A percentile compares a stretch with the other conserved stretches of the same genome.
Conservation (phyloP, 92 coral and sea anemone species). For the Scolanthus callimorphus region DNA sequence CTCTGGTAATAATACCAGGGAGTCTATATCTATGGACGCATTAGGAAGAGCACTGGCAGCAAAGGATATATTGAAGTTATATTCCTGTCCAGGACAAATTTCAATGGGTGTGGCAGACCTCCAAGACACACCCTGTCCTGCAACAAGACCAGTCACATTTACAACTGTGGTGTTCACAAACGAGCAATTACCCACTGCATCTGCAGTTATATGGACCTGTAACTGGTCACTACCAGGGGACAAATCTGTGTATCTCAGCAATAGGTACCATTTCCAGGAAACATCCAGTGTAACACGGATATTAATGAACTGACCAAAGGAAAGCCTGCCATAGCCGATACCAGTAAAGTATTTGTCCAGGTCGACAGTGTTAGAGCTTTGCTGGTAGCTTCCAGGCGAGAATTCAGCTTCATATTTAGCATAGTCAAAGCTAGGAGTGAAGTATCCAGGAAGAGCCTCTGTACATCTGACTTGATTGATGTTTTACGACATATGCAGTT, state of each 20-base stretch:
- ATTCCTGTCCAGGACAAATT: constrained; percentile 45
- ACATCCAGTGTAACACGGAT: constrained; percentile 40
- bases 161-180: constrained; percentile 11
- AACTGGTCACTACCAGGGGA: constrained; percentile 23
- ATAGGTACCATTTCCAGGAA: constrained; percentile 23
- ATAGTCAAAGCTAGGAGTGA: constrained; percentile 54
- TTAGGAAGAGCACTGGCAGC: constrained; percentile 22
- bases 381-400: constrained; percentile 54
- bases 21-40: constrained; percentile 67
- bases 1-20: constrained; percentile 64
- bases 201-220: constrained; percentile 37
- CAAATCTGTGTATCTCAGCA: constrained; percentile 58
- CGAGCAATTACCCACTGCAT: constrained; percentile 27
- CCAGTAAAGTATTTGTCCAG: constrained; percentile 73
- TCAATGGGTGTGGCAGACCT: constrained; percentile 15
- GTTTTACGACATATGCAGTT: constrained; percentile 72
- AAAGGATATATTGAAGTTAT: constrained; percentile 62
- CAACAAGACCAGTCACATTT: constrained; percentile 14
- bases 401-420: constrained; percentile 79
- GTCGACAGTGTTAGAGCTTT: constrained; percentile 60
- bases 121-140: constrained; percentile 70
- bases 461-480: constrained; percentile 77
- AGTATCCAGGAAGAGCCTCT: constrained; percentile 47
- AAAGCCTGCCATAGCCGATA: constrained; percentile 72
- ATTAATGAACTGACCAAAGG: constrained; percentile 39